Evolutionary conservation across 2,113 vertebrate genomes (phyloP).

Genomic region (Crypturellus undulatus): DNA sequence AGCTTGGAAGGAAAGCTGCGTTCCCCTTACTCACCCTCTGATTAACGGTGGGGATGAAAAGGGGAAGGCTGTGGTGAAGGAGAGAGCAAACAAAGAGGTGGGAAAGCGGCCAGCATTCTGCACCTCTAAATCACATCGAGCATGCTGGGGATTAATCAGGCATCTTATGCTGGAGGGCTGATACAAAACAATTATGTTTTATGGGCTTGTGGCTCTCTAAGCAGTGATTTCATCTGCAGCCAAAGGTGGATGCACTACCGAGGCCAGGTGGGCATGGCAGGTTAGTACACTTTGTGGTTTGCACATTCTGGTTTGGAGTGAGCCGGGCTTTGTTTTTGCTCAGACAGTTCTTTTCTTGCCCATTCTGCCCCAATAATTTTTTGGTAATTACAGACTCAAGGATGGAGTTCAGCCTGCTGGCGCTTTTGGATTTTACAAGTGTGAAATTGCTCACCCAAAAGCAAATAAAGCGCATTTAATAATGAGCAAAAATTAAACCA

Average conservation of each 20-base stretch:
- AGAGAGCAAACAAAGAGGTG: neutral
- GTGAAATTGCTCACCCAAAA: neutral
- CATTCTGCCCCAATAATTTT: neutral
- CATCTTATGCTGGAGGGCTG: neutral
- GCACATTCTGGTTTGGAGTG: neutral
- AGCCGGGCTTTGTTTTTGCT: neutral
- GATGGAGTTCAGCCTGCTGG: neutral
- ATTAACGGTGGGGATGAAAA: accelerated
- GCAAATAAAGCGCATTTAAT: neutral
- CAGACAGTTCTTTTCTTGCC: neutral
- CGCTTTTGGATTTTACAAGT: neutral
- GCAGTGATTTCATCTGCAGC: neutral
- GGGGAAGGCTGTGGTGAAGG: neutral
- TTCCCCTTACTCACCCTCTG: neutral
- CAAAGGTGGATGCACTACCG: neutral
- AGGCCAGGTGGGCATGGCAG: neutral
- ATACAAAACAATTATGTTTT: neutral
- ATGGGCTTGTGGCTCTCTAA: neutral
- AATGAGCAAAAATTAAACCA: neutral
- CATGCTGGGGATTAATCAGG: neutral
- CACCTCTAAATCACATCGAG: neutral
- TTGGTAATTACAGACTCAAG: neutral
- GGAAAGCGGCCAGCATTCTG: conserved; percentile 2
- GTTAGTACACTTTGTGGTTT: accelerated
- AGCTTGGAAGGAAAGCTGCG: neutral